phyloP scores from a whole-genome alignment of 1,140 invertebrate species.

The Diorhabda elongata region DNA sequence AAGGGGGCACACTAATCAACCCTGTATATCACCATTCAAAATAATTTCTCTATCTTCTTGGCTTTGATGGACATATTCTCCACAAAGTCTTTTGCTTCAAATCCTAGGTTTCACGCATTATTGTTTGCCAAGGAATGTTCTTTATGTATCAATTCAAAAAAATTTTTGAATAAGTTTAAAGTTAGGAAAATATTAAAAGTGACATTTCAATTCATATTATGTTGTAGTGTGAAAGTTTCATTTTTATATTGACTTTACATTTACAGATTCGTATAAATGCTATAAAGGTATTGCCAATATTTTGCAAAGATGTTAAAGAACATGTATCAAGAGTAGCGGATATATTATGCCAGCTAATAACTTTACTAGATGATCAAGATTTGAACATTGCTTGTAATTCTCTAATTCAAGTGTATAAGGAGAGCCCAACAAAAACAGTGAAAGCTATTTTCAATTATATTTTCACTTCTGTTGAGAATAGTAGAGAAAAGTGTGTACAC shows the following conservation, averaged over 20 bases:
- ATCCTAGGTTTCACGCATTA: too few species aligned
- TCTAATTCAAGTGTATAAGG: slow-evolving; percentile 56
- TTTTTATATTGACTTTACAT: not conserved
- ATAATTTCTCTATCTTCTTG: too few species aligned
- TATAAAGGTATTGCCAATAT: slow-evolving; percentile 84
- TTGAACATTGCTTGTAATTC: slow-evolving; percentile 73
- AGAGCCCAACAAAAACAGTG: slow-evolving; percentile 65
- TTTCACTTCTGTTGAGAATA: slow-evolving; percentile 66
- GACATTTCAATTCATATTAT: too few species aligned
- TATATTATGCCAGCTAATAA: slow-evolving; percentile 84
- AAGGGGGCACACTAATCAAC: too few species aligned
- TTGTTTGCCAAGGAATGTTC: too few species aligned
- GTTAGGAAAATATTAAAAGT: too few species aligned
- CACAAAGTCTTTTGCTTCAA: too few species aligned
- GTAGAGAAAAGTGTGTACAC: slow-evolving; percentile 83
- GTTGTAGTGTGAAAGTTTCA: too few species aligned
- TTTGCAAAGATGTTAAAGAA: slow-evolving; percentile 83
- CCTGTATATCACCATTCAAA: too few species aligned
- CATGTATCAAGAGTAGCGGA: slow-evolving; percentile 85
- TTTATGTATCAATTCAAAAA: too few species aligned
- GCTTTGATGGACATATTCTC: too few species aligned
- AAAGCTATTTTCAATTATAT: slow-evolving; percentile 68
- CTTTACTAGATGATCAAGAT: slow-evolving; percentile 76
- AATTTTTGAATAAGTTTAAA: too few species aligned
- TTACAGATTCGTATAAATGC: slow-evolving; percentile 89